These are phyloP conservation scores for Anthopleura xanthogrammica DNA, from an alignment of 92 coral and sea anemone species.

Conservation along the genomic window DNA sequence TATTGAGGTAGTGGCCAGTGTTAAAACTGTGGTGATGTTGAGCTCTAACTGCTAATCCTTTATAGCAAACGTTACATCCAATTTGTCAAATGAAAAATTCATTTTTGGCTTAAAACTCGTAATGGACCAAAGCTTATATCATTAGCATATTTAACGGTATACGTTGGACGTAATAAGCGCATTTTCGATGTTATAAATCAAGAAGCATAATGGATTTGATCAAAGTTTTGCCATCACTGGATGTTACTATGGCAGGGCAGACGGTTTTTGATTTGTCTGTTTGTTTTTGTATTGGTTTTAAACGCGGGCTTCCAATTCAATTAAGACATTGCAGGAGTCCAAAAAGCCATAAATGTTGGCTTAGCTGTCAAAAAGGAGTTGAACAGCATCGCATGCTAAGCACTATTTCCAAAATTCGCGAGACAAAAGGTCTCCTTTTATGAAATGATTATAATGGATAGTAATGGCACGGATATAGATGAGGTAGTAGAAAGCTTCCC, in stretches of 20 bases:
- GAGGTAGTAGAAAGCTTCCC: not conserved
- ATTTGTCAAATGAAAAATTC: not conserved
- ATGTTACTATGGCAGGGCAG: not conserved
- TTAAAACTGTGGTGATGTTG: not conserved
- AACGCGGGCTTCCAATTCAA: not conserved
- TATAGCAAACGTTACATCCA: not conserved
- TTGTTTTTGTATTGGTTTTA: not conserved
- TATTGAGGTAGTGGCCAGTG: not conserved
- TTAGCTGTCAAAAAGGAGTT: constrained; percentile 2
- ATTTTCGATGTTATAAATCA: constrained; percentile 3
- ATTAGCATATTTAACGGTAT: not conserved
- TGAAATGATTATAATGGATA: not conserved
- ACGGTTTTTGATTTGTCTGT: not conserved
- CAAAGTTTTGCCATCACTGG: not conserved
- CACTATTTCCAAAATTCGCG: not conserved
- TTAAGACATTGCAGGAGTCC: constrained; percentile 1
- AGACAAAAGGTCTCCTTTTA: not conserved
- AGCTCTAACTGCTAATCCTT: not conserved
- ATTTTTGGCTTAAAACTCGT: not conserved
- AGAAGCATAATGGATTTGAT: not conserved
- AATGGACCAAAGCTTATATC: not conserved
- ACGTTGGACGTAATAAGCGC: not conserved
- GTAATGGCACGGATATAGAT: not conserved
- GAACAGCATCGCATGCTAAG: not conserved
- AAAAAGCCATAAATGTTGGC: not conserved